Evolutionary conservation across 2,113 vertebrate genomes (phyloP).

Genomic region (Smithornis capensis): DNA sequence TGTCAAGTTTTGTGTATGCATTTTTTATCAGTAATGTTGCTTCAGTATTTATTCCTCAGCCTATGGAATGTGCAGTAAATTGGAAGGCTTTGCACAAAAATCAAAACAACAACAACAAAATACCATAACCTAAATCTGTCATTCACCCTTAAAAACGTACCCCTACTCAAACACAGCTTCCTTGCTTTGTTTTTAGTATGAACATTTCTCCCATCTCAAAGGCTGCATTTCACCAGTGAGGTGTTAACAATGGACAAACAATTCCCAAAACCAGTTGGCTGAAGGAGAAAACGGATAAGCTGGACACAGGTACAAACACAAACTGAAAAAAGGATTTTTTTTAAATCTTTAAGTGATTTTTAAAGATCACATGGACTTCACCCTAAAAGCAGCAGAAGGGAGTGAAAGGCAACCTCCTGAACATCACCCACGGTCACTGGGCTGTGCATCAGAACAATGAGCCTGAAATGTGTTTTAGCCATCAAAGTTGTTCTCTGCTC

Average conservation of each 20-base stretch:
- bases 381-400: background rate
- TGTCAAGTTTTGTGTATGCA: background rate
- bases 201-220: background rate
- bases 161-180: background rate
- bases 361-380: background rate
- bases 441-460: background rate
- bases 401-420: background rate
- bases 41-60: background rate
- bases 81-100: background rate
- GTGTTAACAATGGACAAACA: background rate
- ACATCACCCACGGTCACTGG: background rate
- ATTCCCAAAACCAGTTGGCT: background rate
- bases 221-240: background rate
- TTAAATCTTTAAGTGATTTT: background rate
- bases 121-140: constrained; percentile 9
- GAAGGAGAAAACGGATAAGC: background rate
- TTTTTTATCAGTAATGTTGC: background rate
- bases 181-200: background rate
- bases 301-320: background rate
- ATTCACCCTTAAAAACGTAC: background rate
- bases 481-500: background rate
- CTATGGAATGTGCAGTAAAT: background rate
- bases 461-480: background rate
- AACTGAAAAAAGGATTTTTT: background rate
- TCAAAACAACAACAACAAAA: background rate